Conservation (phyloP, 2,797 vertebrate genomes). For the Taeniopygia guttata region DNA sequence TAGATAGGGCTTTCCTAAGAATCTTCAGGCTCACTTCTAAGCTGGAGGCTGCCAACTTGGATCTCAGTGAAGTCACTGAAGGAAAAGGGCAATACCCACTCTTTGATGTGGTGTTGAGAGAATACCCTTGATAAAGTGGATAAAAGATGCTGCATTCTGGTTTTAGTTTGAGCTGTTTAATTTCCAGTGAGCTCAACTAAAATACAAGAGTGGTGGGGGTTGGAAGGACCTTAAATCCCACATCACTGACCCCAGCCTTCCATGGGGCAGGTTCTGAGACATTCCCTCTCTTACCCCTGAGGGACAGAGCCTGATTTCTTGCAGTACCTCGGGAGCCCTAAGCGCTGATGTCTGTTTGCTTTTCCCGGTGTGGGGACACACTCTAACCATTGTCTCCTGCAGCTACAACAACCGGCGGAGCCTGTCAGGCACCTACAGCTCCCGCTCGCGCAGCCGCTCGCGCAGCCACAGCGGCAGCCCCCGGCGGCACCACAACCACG, state of each 20-base stretch:
- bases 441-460: conserved; percentile 91
- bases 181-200: not conserved
- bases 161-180: not conserved
- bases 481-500: conserved; percentile 86
- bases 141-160: not conserved
- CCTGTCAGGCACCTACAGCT: conserved; percentile 96
- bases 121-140: not conserved
- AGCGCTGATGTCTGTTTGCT: fast-evolving
- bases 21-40: not conserved
- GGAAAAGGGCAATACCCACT: fast-evolving
- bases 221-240: not conserved
- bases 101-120: not conserved
- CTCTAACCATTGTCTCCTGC: not conserved
- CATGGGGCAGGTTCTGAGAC: fast-evolving
- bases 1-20: fast-evolving
- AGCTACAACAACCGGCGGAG: conserved; percentile 96
- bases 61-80: not conserved
- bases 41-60: not conserved
- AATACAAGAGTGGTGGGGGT: not conserved
- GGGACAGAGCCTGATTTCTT: fast-evolving
- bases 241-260: not conserved
- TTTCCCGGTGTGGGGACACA: not conserved
- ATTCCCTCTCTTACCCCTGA: fast-evolving
- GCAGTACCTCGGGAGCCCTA: fast-evolving
- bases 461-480: conserved; percentile 93